phyloP scores from a whole-genome alignment of 2,797 vertebrate species.

The Kryptolebias ocellatus region DNA sequence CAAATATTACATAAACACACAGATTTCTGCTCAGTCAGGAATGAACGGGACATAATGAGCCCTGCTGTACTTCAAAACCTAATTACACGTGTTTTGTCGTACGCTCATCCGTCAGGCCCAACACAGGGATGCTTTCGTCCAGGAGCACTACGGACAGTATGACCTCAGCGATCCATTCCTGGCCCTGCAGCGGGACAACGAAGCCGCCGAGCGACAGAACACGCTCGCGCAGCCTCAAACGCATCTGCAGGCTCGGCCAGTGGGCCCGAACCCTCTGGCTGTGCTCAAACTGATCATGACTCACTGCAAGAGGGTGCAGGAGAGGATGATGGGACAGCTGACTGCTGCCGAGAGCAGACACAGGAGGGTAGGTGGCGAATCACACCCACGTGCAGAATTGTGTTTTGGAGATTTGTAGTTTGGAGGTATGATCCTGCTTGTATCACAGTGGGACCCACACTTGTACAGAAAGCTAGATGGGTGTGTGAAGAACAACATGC shows the following conservation, averaged over 20 bases:
- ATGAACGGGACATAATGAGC: neutral
- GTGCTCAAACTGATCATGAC: conserved; percentile 95
- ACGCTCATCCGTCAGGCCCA: conserved; percentile 84
- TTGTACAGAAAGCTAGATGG: conserved; percentile 43
- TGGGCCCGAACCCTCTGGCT: conserved; percentile 89
- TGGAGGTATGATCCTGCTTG: neutral
- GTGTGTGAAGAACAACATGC: neutral
- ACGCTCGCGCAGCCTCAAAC: conserved; percentile 31
- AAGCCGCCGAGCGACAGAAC: conserved; percentile 81
- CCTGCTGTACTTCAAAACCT: neutral
- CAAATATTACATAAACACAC: conserved; percentile 15
- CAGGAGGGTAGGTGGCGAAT: conserved; percentile 84
- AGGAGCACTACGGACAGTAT: conserved; percentile 95
- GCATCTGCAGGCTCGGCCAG: conserved; percentile 76
- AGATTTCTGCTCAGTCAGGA: conserved; percentile 20
- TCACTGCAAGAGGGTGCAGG: conserved; percentile 97
- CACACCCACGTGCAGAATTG: neutral
- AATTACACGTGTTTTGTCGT: conserved; percentile 17
- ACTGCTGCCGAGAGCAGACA: conserved; percentile 92
- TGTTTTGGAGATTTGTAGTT: conserved; percentile 1
- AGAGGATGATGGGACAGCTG: conserved; percentile 94
- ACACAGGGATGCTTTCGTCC: conserved; percentile 91
- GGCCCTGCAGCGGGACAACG: conserved; percentile 94
- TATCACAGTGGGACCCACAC: conserved; percentile 29
- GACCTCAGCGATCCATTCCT: conserved; percentile 95